phyloP scores from a whole-genome alignment of 1,140 invertebrate species.

The Drosophila watanabei region DNA sequence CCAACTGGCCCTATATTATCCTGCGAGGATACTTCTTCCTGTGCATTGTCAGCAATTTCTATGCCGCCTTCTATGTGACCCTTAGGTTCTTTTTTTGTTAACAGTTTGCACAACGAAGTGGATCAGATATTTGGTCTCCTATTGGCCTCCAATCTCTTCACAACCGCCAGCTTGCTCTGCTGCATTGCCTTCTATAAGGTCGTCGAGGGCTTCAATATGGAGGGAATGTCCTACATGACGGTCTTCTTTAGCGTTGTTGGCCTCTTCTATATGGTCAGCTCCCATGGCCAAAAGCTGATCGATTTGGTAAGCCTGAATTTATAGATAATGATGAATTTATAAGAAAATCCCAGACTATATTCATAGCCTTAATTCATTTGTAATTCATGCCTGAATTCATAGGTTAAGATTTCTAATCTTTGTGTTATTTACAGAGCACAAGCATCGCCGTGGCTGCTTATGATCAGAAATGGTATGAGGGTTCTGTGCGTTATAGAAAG shows the following conservation, averaged over 20 bases:
- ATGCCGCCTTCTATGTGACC: neutral
- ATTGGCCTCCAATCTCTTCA: slow-evolving; percentile 48
- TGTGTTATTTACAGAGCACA: slow-evolving; percentile 29
- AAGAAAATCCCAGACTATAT: too few relatives aligned
- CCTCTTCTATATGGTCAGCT: slow-evolving; percentile 59
- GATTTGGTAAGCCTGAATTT: slow-evolving; percentile 28
- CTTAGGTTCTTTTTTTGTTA: neutral
- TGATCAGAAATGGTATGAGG: slow-evolving; percentile 55
- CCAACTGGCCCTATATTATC: neutral
- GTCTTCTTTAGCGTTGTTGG: slow-evolving; percentile 34
- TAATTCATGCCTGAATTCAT: too few relatives aligned
- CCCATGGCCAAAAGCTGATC: slow-evolving; percentile 49
- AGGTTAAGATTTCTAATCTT: too few relatives aligned
- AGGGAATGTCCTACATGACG: slow-evolving; percentile 44
- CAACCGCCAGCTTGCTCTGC: slow-evolving; percentile 47
- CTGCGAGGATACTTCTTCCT: slow-evolving; percentile 2
- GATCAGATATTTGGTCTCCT: slow-evolving; percentile 45
- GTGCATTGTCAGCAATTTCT: neutral
- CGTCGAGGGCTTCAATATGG: slow-evolving; percentile 43
- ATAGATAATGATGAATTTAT: too few relatives aligned
- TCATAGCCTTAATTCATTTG: too few relatives aligned
- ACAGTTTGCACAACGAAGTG: slow-evolving; percentile 44
- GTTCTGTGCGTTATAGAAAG: slow-evolving; percentile 38
- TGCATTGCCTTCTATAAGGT: slow-evolving; percentile 38
- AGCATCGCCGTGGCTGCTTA: slow-evolving; percentile 43